Evolutionary conservation across 2,888 invertebrate genomes (phyloP).

Genomic region (Drosophila limbata): DNA sequence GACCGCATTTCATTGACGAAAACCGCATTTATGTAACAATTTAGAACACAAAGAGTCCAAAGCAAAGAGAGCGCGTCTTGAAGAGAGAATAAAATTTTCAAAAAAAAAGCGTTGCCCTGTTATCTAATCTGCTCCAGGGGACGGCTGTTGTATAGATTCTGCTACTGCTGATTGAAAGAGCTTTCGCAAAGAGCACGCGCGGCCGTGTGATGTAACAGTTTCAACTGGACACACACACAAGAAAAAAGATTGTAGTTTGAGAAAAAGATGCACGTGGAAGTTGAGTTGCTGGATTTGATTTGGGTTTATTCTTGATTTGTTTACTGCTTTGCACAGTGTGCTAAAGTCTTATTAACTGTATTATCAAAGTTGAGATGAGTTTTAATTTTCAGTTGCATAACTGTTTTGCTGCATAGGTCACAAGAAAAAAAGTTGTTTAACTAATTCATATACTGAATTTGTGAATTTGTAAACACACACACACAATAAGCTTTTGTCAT

Average conservation of each 20-base stretch:
- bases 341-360: slow-evolving; percentile 3
- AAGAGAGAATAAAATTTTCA: background rate
- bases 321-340: slow-evolving; percentile 29
- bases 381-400: slow-evolving; percentile 66
- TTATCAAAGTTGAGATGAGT: slow-evolving; percentile 2
- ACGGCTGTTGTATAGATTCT: slow-evolving; percentile 12
- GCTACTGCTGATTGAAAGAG: slow-evolving; percentile 27
- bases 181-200: slow-evolving; percentile 64
- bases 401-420: slow-evolving; percentile 20
- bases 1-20: slow-evolving; percentile 52
- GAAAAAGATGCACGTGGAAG: slow-evolving; percentile 36
- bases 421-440: slow-evolving; percentile 40
- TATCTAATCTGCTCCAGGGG: slow-evolving; percentile 68
- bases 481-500: slow-evolving; percentile 17
- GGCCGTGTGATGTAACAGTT: slow-evolving; percentile 72
- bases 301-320: slow-evolving; percentile 12
- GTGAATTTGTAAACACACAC: slow-evolving; percentile 33
- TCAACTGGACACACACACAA: background rate
- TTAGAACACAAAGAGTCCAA: slow-evolving; percentile 12
- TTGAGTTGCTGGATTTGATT: background rate
- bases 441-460: slow-evolving; percentile 9
- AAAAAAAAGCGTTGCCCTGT: slow-evolving; percentile 35
- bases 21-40: slow-evolving; percentile 67
- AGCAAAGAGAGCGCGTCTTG: slow-evolving; percentile 5
- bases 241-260: background rate